Base-by-base conservation (phyloP, 2,888 invertebrate species). In the Crossocerus cetratus region DNA sequence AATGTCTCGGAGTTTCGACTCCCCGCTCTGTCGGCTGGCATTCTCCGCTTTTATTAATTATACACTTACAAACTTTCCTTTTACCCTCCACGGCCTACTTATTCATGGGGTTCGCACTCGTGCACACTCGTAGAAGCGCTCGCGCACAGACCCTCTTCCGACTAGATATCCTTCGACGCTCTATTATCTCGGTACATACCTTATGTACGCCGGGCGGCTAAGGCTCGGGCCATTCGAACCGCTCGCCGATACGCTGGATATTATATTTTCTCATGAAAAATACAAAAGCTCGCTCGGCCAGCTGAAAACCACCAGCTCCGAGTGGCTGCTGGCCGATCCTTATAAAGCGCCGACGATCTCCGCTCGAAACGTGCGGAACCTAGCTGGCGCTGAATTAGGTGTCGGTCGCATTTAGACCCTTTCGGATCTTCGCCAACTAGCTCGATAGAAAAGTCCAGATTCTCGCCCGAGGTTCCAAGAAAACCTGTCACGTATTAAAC, bases 21-120 rank as follows among this genome's bases (percentile, higher is more conserved):
- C 49, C 14, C 5, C 16, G 14, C 4, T 13, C 16, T n/a, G n/a
- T n/a, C 14, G 16, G 1, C 16, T 16, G 16, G 49, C 49, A 16
- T 32, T 32, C 16, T 14, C 20, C 73, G 65, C 22, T 58, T 67
- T 58, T 70, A 76, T 76, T 82, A 82, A 82, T 82, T 82, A 82
- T 78, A 80, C 80, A 74, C 80, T 82, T 75, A 72, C 64, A 65
- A 82, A 82, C 82, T 82, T 82, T 82, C 59, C 82, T 82, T 82
- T 82, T 80, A 82, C 78, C 80, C 72, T 80, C 80, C 72, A 55
- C 14, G 74, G 74, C 69, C 74, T 69, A 76, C 76, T 82, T 80
- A 74, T 78, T 73, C 78, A 62, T 66, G 58, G 82, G 82, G 65
- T 82, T 74, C 32, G 64, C 66, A 58, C 56, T 49, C 14, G 14